Evolutionary conservation across 1,140 invertebrate genomes (phyloP).

Genomic region (Neuroterus valhalla): DNA sequence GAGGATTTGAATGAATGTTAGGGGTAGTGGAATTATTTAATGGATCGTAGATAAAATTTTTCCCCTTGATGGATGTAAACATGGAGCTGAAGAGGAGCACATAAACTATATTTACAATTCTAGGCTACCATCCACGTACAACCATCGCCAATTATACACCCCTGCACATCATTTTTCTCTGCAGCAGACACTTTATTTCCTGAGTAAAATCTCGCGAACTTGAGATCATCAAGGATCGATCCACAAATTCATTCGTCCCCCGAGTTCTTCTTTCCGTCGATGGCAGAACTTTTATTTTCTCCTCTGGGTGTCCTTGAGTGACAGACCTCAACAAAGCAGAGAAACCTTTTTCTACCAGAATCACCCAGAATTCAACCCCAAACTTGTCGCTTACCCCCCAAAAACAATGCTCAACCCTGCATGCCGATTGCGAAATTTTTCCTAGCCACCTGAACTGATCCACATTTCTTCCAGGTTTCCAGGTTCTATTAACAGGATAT

Average conservation of each 20-base stretch:
- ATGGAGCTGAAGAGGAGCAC: no score
- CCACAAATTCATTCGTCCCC: neutral
- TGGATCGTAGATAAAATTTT: no score
- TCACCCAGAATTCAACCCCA: neutral
- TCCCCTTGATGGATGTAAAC: no score
- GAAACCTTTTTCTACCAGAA: constrained; percentile 29
- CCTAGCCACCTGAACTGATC: neutral
- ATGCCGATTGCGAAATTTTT: neutral
- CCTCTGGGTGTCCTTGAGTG: constrained; percentile 43
- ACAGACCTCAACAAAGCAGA: constrained; percentile 47
- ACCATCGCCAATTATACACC: constrained; percentile 3
- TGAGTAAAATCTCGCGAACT: constrained; percentile 7
- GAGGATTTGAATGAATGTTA: no score
- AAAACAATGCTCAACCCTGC: neutral
- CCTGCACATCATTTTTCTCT: constrained; percentile 5
- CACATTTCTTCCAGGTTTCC: no score
- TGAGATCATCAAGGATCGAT: neutral
- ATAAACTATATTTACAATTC: neutral
- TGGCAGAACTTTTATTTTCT: constrained; percentile 45
- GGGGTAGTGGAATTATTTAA: no score
- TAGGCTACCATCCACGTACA: neutral
- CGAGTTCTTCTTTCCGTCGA: constrained; percentile 25
- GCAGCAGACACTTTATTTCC: neutral
- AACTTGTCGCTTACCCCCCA: neutral
- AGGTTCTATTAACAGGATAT: no score